phyloP scores from a whole-genome alignment of 2,888 invertebrate genomes.

The Sarcophaga caerulescens region DNA sequence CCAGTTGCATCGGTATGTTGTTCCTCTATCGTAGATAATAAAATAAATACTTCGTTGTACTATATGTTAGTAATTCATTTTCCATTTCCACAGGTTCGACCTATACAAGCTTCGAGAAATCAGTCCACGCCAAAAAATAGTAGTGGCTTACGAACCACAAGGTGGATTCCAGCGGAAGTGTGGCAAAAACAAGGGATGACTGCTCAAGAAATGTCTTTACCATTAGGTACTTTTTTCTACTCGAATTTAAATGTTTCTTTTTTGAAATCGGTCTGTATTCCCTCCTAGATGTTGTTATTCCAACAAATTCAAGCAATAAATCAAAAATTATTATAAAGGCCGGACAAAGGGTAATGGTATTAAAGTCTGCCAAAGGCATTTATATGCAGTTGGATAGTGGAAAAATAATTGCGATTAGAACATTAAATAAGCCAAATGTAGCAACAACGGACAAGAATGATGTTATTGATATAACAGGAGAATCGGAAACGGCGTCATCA shows the following conservation, averaged over 20 bases:
- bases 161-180: slow-evolving; percentile 94
- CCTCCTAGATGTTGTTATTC: slow-evolving; percentile 91
- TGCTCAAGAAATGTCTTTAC: slow-evolving; percentile 96
- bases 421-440: slow-evolving; percentile 77
- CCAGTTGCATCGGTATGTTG: slow-evolving; percentile 85
- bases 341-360: slow-evolving; percentile 95
- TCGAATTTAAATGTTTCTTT: not conserved
- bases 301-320: slow-evolving; percentile 94
- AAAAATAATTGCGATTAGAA: slow-evolving; percentile 94
- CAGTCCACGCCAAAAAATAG: slow-evolving; percentile 72
- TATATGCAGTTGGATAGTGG: slow-evolving; percentile 97
- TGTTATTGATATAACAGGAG: slow-evolving; percentile 77
- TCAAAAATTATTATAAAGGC: slow-evolving; percentile 95
- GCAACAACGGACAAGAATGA: slow-evolving; percentile 73
- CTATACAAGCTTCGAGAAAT: slow-evolving; percentile 88
- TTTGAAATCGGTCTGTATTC: not conserved
- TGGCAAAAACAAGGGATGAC: slow-evolving; percentile 97
- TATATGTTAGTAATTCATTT: not conserved
- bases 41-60: not conserved
- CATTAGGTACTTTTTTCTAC: slow-evolving; percentile 84
- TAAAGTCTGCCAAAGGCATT: slow-evolving; percentile 97
- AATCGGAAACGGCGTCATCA: slow-evolving; percentile 63
- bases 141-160: slow-evolving; percentile 82
- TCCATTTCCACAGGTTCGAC: slow-evolving; percentile 83
- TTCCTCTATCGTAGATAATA: slow-evolving; percentile 73